Conservation (phyloP, 2,113 vertebrate species). For the Tautogolabrus adspersus region DNA sequence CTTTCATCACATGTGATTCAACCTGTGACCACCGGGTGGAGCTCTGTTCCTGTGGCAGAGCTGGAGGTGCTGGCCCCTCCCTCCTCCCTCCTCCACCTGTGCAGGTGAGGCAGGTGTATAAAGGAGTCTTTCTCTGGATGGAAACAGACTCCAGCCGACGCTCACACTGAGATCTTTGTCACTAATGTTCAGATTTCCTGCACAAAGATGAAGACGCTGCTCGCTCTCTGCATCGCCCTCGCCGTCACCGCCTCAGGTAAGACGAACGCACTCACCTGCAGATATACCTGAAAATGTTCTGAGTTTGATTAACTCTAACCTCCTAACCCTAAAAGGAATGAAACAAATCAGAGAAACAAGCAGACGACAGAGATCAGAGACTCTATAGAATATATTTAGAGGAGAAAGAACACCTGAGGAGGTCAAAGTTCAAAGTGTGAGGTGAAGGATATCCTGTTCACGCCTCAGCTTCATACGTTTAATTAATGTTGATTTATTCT, state of each 20-base stretch:
- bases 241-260: conserved; percentile 25
- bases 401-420: too few species aligned
- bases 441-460: too few species aligned
- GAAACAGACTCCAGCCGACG: conserved; percentile 34
- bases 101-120: conserved; percentile 57
- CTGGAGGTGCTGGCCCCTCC: conserved; percentile 1
- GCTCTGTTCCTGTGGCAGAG: background rate
- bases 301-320: too few species aligned
- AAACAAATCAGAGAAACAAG: too few species aligned
- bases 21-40: conserved; percentile 31
- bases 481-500: too few species aligned
- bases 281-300: too few species aligned
- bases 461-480: too few species aligned
- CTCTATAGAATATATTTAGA: too few species aligned
- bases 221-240: conserved; percentile 30
- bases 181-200: conserved; percentile 8
- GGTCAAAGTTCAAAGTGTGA: too few species aligned
- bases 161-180: conserved; percentile 67
- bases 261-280: background rate
- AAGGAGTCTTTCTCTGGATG: conserved; percentile 64
- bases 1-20: background rate
- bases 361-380: too few species aligned
- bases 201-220: conserved; percentile 53
- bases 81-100: conserved; percentile 43
- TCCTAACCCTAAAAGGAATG: too few species aligned